These are phyloP conservation scores for Drosophila anomalata DNA, from an alignment of 2,888 invertebrate genomes.

Conservation along the genomic window DNA sequence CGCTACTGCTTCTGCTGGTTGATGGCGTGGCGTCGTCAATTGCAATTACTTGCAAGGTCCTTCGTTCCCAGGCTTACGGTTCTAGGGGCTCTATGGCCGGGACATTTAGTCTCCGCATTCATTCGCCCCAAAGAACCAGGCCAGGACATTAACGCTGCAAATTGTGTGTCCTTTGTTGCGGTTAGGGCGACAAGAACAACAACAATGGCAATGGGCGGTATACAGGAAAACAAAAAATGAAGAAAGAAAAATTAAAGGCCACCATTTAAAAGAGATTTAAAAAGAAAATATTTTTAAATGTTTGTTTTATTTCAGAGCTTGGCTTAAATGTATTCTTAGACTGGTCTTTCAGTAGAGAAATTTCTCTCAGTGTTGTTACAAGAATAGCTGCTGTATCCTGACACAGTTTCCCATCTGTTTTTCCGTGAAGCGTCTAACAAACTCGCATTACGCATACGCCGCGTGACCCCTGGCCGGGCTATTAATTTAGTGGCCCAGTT, in stretches of 20 bases:
- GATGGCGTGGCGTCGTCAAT: constrained; percentile 65
- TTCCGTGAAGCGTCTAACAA: constrained; percentile 1
- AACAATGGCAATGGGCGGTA: neutral
- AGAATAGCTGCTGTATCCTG: constrained; percentile 16
- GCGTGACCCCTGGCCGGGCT: constrained; percentile 49
- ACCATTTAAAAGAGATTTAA: neutral
- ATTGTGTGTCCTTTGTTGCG: constrained; percentile 77
- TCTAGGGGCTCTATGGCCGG: constrained; percentile 27
- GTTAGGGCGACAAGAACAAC: constrained; percentile 44
- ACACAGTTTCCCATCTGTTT: constrained; percentile 20
- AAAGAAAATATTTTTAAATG: neutral
- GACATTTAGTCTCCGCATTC: constrained; percentile 60
- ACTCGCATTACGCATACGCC: constrained; percentile 70
- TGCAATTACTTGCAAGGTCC: constrained; percentile 75
- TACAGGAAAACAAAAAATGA: neutral
- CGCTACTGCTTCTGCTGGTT: constrained; percentile 23
- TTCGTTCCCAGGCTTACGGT: constrained; percentile 4
- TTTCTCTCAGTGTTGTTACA: constrained; percentile 7
- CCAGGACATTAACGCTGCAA: constrained; percentile 72
- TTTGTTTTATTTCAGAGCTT: neutral
- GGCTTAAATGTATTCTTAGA: too few relatives aligned
- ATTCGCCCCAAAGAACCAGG: constrained; percentile 51
- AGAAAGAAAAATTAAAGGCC: neutral
- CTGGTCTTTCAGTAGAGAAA: too few relatives aligned
- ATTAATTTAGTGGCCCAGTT: constrained; percentile 71